Evolutionary conservation across 2,888 invertebrate species (phyloP).

Genomic region (Caenorhabditis virilis): DNA sequence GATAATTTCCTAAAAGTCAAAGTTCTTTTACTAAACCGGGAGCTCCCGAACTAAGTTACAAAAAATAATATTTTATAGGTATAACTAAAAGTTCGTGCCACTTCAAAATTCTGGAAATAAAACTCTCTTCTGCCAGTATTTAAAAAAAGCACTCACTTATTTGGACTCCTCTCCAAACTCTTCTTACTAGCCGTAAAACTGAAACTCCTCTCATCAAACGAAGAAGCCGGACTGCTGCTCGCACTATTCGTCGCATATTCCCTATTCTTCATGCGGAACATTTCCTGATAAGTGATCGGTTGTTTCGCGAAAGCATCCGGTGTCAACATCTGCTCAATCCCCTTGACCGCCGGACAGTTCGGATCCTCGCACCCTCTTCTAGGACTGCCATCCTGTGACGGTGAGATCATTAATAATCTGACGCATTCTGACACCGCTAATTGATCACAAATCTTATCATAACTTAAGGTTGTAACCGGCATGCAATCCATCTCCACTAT

Average conservation of each 20-base stretch:
- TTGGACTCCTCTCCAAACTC: constrained; percentile 1
- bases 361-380: constrained; percentile 62
- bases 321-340: constrained; percentile 61
- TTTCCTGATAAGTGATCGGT: constrained; percentile 63
- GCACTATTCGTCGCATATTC: constrained; percentile 59
- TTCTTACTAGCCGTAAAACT: constrained; percentile 40
- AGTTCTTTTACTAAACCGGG: not conserved
- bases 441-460: constrained; percentile 59
- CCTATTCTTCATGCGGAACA: constrained; percentile 64
- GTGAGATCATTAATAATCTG: constrained; percentile 60
- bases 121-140: not conserved
- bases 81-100: not conserved
- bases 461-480: constrained; percentile 56
- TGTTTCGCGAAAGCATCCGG: constrained; percentile 66
- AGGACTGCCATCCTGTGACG: constrained; percentile 62
- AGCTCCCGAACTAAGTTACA: no score
- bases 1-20: not conserved
- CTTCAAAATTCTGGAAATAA: not conserved
- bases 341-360: constrained; percentile 64
- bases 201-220: constrained; percentile 48
- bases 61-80: no score
- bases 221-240: constrained; percentile 56
- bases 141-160: constrained; percentile 1
- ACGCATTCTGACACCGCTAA: constrained; percentile 56
- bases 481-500: constrained; percentile 77